Conservation (phyloP, 1,140 invertebrate species). For the Pseudoatta argentina region DNA sequence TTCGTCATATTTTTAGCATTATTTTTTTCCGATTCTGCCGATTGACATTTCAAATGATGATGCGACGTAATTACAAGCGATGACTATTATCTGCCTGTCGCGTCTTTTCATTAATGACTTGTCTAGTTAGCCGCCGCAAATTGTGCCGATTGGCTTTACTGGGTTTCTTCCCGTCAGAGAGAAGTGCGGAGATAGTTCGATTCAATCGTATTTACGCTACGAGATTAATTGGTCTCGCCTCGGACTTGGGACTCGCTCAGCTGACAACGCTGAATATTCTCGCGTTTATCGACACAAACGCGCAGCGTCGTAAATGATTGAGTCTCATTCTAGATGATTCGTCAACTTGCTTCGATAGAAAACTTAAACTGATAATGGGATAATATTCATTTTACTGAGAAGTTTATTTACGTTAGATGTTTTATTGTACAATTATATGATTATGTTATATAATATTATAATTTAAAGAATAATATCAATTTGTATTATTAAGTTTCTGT, state of each 20-base stretch:
- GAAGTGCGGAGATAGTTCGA: constrained; percentile 29
- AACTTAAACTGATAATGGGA: not conserved
- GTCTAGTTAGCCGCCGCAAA: constrained; percentile 5
- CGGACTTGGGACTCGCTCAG: constrained; percentile 58
- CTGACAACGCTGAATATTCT: constrained; percentile 44
- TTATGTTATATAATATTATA: not conserved
- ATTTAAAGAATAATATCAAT: not conserved
- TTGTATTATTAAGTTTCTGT: not conserved
- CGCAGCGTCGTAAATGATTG: constrained; percentile 23
- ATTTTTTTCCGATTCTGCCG: not conserved
- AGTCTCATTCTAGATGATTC: not conserved
- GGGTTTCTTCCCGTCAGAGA: constrained; percentile 24
- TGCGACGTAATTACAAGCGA: not conserved
- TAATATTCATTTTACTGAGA: not conserved
- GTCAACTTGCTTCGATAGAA: not conserved
- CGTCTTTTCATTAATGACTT: constrained; percentile 14
- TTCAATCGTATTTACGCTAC: constrained; percentile 38
- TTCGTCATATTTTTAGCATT: not conserved
- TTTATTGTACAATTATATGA: too few species aligned
- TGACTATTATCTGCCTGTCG: constrained; percentile 19
- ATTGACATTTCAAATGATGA: not conserved
- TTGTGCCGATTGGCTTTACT: constrained; percentile 39
- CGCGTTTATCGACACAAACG: constrained; percentile 45
- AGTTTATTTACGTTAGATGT: not conserved
- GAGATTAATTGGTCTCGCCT: constrained; percentile 56